Conservation (phyloP, 2,888 invertebrate species). For the Pyrocoelia pectoralis region DNA sequence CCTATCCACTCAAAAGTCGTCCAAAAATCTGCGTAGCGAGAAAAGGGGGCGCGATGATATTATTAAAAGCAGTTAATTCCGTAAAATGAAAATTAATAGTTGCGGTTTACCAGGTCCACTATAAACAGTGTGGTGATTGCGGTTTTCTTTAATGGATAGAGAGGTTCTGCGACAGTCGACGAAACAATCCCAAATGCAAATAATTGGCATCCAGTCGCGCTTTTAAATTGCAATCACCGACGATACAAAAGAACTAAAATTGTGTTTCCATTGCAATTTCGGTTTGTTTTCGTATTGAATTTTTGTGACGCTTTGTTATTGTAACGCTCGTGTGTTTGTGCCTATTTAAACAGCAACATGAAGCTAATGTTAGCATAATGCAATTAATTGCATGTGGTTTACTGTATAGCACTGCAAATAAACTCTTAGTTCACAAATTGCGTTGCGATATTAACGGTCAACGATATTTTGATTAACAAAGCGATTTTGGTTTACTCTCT, state of each 20-base stretch:
- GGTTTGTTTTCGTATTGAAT: neutral
- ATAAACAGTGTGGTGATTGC: slow-evolving; percentile 31
- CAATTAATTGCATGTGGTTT: slow-evolving; percentile 57
- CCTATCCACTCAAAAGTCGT: slow-evolving; percentile 17
- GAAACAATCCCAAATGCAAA: slow-evolving; percentile 18
- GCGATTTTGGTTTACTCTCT: slow-evolving; percentile 5
- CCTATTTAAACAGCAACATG: slow-evolving; percentile 42
- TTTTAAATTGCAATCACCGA: neutral
- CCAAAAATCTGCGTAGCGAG: neutral
- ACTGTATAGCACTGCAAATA: slow-evolving; percentile 54
- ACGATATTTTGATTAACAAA: slow-evolving; percentile 34
- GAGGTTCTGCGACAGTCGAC: slow-evolving; percentile 21
- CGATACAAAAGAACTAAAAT: neutral
- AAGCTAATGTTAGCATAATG: slow-evolving; percentile 53
- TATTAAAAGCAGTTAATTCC: slow-evolving; percentile 11
- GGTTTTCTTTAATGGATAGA: slow-evolving; percentile 23
- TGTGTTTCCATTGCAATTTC: neutral
- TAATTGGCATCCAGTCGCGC: slow-evolving; percentile 7
- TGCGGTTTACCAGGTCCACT: slow-evolving; percentile 26
- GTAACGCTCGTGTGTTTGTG: slow-evolving; percentile 7
- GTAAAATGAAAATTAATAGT: slow-evolving; percentile 24
- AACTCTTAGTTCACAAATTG: slow-evolving; percentile 53
- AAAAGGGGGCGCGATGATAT: neutral
- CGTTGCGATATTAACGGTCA: slow-evolving; percentile 47
- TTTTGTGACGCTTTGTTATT: slow-evolving; percentile 4